These are phyloP conservation scores for Serrognathus titanus DNA, from an alignment of 2,888 invertebrate species.

Conservation along the genomic window DNA sequence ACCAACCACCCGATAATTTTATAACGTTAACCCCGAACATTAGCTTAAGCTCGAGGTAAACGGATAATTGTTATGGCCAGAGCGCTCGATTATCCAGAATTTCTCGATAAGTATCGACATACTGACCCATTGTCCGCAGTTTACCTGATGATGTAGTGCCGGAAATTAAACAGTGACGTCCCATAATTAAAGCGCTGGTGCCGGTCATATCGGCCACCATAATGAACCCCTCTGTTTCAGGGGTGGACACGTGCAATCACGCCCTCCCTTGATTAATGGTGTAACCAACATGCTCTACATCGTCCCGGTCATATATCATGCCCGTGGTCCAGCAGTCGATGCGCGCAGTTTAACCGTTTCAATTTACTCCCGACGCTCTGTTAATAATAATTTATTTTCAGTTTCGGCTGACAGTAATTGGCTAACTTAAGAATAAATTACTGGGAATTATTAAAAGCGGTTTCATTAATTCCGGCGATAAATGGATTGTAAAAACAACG, in stretches of 20 bases:
- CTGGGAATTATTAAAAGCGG: no score
- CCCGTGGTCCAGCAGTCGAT: slow-evolving; percentile 16
- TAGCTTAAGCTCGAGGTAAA: slow-evolving; percentile 12
- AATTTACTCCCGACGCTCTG: slow-evolving; percentile 22
- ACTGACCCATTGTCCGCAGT: slow-evolving; percentile 26
- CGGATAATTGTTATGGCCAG: slow-evolving; percentile 16
- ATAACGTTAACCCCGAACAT: not conserved
- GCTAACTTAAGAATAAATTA: slow-evolving; percentile 6
- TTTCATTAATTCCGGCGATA: not conserved
- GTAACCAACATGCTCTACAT: slow-evolving; percentile 43
- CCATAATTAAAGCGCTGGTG: slow-evolving; percentile 28
- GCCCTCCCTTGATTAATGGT: slow-evolving; percentile 45
- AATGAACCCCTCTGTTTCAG: slow-evolving; percentile 27
- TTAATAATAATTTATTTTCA: slow-evolving; percentile 20
- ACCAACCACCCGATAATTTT: no score
- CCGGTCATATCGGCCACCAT: slow-evolving; percentile 28
- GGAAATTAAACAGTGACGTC: slow-evolving; percentile 30
- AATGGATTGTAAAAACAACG: no score
- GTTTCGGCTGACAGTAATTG: slow-evolving; percentile 18
- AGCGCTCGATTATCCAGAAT: slow-evolving; percentile 14
- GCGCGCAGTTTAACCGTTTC: slow-evolving; percentile 31
- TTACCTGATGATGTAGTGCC: slow-evolving; percentile 28
- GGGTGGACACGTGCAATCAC: slow-evolving; percentile 38
- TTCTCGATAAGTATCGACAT: slow-evolving; percentile 26
- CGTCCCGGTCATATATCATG: slow-evolving; percentile 46